A percentile compares a stretch with the other conserved stretches of the same genome.
Conservation (phyloP, 2,888 invertebrate genomes). For the Boloria euphrosyne region DNA sequence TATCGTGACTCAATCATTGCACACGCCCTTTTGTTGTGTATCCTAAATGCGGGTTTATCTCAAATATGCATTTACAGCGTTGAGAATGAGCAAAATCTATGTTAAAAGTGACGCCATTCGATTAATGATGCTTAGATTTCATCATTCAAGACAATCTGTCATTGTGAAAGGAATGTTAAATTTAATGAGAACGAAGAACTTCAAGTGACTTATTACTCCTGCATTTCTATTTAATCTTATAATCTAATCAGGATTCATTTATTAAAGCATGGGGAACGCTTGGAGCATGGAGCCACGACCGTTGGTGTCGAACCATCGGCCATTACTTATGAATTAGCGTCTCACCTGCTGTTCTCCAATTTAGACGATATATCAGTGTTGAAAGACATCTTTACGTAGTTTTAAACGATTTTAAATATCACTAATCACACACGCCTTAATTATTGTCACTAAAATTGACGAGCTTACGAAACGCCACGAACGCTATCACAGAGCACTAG, state of each 20-base stretch:
- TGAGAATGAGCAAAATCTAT: conserved; percentile 3
- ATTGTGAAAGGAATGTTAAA: conserved; percentile 48
- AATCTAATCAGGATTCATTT: neutral
- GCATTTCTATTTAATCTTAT: neutral
- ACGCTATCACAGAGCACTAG: conserved; percentile 53
- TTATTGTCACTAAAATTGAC: conserved; percentile 65
- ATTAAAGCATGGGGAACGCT: conserved; percentile 22
- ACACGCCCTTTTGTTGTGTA: conserved; percentile 63
- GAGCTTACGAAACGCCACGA: conserved; percentile 68
- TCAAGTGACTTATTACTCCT: neutral
- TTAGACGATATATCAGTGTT: conserved; percentile 76
- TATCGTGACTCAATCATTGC: conserved; percentile 44
- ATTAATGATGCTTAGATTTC: conserved; percentile 14
- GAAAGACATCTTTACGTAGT: conserved; percentile 79
- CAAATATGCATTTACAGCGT: neutral
- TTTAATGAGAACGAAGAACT: neutral
- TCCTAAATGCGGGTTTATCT: conserved; percentile 33
- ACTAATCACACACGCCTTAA: conserved; percentile 77
- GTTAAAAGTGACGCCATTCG: conserved; percentile 7
- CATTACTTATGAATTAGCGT: conserved; percentile 39
- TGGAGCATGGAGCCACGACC: neutral
- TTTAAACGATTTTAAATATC: conserved; percentile 75
- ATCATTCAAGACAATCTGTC: conserved; percentile 28
- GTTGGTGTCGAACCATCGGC: conserved; percentile 27
- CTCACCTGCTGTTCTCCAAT: conserved; percentile 82